phyloP scores from a whole-genome alignment of 35 echinoderm and acorn worm genomes.

The Strongylocentrotus purpuratus region DNA sequence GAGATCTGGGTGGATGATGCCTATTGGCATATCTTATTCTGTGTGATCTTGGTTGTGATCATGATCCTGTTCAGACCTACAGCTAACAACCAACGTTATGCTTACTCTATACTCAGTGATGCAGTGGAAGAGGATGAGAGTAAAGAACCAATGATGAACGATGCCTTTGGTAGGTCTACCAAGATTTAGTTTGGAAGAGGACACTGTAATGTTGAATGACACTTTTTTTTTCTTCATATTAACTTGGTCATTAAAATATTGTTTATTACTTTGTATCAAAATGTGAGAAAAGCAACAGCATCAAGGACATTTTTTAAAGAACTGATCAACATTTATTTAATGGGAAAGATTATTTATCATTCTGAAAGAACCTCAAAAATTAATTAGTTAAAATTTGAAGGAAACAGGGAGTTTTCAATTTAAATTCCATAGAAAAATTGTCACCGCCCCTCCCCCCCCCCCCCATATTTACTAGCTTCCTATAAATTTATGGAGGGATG shows the following conservation, averaged over 20 bases:
- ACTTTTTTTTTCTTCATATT: neutral
- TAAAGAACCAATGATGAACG: slow-evolving; percentile 89
- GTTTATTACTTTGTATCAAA: too few species aligned
- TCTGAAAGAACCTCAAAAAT: too few species aligned
- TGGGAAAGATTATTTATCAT: too few species aligned
- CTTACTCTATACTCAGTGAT: slow-evolving; percentile 85
- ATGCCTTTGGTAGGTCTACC: slow-evolving; percentile 82
- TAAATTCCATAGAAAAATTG: too few species aligned
- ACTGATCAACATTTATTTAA: too few species aligned
- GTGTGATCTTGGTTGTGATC: slow-evolving; percentile 78
- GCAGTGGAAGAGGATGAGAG: slow-evolving; percentile 75
- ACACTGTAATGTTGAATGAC: neutral
- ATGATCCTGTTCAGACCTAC: slow-evolving; percentile 85
- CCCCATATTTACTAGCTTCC: neutral
- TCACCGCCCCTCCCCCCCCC: too few species aligned
- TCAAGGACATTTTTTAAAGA: too few species aligned
- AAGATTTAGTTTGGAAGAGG: neutral
- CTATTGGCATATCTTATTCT: slow-evolving; percentile 92
- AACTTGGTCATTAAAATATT: too few species aligned
- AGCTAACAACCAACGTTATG: slow-evolving; percentile 94
- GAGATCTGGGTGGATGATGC: slow-evolving; percentile 98
- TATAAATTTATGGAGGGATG: neutral
- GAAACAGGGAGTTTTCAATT: too few species aligned
- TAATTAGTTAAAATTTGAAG: too few species aligned
- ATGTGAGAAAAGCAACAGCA: too few species aligned